Percentiles rank a stretch among this genome's conserved stretches.
These are phyloP conservation scores for Cartodere bifasciata DNA, from an alignment of 2,888 invertebrate genomes.

Conservation along the genomic window DNA sequence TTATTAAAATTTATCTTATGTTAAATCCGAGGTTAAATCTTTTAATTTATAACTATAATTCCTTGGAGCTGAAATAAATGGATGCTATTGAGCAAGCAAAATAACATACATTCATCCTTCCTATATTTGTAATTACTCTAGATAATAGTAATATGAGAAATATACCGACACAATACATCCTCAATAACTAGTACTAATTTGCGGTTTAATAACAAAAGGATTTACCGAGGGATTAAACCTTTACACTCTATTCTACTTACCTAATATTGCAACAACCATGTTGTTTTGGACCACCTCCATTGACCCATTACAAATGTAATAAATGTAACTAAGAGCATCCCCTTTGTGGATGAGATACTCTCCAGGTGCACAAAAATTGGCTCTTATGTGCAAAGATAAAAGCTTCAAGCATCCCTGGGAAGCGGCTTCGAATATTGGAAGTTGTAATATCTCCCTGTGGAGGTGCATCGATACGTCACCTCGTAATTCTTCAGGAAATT, in stretches of 20 bases:
- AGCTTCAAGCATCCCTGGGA: conserved; percentile 91
- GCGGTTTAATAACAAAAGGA: too few relatives aligned
- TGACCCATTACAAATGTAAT: conserved; percentile 91
- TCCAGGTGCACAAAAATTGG: conserved; percentile 93
- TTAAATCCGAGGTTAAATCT: too few relatives aligned
- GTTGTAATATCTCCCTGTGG: conserved; percentile 83
- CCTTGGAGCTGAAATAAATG: too few relatives aligned
- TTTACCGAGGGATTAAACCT: background rate
- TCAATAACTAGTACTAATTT: too few relatives aligned
- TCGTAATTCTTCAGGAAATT: conserved; percentile 90
- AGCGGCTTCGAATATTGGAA: conserved; percentile 89
- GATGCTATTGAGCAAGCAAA: too few relatives aligned
- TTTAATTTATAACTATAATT: too few relatives aligned
- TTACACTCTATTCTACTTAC: conserved; percentile 42
- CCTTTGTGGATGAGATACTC: conserved; percentile 91
- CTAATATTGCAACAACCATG: conserved; percentile 94
- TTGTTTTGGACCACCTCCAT: conserved; percentile 95
- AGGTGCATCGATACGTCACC: conserved; percentile 95
- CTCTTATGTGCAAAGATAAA: conserved; percentile 81
- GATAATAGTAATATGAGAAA: too few relatives aligned
- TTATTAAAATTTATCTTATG: too few relatives aligned
- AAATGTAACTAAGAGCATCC: conserved; percentile 85
- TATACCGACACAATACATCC: too few relatives aligned
- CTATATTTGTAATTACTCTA: too few relatives aligned
- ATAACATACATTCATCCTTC: too few relatives aligned